Percentiles rank a stretch among this genome's conserved stretches.
phyloP scores from a whole-genome alignment of 2,113 vertebrate species.

The Urocynchramus pylzowi region DNA sequence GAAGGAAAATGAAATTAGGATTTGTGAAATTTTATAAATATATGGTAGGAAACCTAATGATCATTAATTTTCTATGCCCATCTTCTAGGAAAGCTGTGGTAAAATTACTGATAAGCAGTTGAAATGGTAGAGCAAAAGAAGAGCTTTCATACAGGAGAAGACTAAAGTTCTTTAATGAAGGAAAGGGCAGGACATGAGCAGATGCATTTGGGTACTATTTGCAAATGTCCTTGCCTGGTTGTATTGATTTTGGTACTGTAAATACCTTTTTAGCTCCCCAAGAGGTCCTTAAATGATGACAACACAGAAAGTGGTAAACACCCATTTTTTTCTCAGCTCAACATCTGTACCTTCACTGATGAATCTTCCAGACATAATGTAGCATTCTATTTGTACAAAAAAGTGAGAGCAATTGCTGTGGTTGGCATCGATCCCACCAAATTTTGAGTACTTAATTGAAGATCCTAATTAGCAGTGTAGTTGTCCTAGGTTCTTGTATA shows the following conservation, averaged over 20 bases:
- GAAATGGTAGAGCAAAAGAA: neutral
- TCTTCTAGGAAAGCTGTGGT: neutral
- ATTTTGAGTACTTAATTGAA: constrained; percentile 12
- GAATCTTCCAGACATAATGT: neutral
- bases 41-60: neutral
- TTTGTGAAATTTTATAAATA: neutral
- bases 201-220: neutral
- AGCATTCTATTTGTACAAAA: neutral
- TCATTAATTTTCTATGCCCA: neutral
- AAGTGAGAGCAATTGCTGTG: neutral
- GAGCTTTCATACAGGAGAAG: neutral
- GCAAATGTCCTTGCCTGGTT: neutral
- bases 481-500: neutral
- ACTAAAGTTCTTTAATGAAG: neutral
- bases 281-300: neutral
- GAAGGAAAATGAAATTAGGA: neutral
- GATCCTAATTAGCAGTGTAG: neutral
- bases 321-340: neutral
- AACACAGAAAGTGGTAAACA: neutral
- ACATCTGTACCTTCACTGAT: neutral
- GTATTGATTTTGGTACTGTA: neutral
- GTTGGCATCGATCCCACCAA: neutral
- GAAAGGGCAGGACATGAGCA: neutral
- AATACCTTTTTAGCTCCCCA: neutral
- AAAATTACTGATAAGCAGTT: neutral